Evolutionary conservation across 2,797 vertebrate genomes (phyloP).

Genomic region (Apodemus agrarius): DNA sequence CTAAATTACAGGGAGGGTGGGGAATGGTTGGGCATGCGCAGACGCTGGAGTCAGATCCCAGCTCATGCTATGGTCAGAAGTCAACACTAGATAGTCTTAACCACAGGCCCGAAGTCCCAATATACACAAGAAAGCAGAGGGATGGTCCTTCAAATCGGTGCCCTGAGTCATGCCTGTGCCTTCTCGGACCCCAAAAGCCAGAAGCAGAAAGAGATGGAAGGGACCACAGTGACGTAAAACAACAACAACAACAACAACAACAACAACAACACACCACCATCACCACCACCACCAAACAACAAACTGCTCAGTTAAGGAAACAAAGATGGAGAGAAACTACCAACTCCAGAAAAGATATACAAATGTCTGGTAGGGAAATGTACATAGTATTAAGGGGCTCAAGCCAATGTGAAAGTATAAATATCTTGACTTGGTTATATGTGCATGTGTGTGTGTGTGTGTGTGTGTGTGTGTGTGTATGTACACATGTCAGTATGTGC

Average conservation of each 20-base stretch:
- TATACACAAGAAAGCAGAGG: not conserved
- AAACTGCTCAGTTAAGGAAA: not conserved
- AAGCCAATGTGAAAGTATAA: not conserved
- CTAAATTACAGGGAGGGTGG: not conserved
- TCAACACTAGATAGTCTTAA: not conserved
- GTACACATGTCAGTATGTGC: not conserved
- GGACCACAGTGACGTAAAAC: not conserved
- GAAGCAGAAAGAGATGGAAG: not conserved
- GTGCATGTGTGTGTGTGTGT: not conserved
- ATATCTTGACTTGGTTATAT: not conserved
- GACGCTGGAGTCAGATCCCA: not conserved
- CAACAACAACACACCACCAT: not conserved
- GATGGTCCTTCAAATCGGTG: not conserved
- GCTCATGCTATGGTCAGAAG: not conserved
- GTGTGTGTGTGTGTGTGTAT: not conserved
- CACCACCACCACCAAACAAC: not conserved
- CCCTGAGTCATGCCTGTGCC: rapidly evolving
- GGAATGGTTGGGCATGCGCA: not conserved
- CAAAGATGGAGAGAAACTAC: not conserved
- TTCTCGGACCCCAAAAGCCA: not conserved
- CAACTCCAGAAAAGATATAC: not conserved
- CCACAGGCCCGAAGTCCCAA: not conserved
- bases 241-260: not conserved
- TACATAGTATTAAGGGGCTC: not conserved
- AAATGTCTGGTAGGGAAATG: not conserved